Evolutionary conservation across 2,797 vertebrate species (phyloP).

Genomic region (Salmo trutta): DNA sequence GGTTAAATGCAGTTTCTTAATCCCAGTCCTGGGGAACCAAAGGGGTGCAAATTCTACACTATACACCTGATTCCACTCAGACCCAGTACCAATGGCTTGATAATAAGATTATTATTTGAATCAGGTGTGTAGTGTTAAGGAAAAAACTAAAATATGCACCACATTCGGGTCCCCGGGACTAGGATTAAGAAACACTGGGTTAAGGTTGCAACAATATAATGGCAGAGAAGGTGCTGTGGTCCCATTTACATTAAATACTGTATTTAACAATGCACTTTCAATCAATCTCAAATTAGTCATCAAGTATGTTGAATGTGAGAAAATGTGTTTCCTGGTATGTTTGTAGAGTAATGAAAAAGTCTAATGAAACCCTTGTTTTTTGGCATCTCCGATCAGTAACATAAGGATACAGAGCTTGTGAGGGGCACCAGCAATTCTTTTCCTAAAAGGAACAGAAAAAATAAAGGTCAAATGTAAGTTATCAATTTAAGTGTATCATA

Average conservation of each 20-base stretch:
- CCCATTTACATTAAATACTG: neutral
- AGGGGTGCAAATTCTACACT: no score
- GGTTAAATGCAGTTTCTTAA: no score
- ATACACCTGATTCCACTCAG: no score
- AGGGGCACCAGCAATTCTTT: constrained; percentile 92
- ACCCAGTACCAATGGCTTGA: no score
- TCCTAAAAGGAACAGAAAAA: constrained; percentile 70
- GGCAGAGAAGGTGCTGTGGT: neutral
- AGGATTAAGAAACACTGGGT: no score
- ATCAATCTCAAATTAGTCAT: neutral
- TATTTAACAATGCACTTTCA: neutral
- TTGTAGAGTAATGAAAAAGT: neutral
- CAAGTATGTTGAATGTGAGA: neutral
- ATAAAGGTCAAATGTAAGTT: neutral
- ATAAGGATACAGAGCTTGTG: constrained; percentile 95
- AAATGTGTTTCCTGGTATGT: neutral
- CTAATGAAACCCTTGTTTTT: no score
- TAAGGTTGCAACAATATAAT: neutral
- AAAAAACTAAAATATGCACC: no score
- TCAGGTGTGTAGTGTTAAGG: no score
- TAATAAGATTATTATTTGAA: no score
- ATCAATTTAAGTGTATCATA: neutral
- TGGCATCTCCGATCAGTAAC: neutral
- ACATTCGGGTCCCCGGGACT: no score
- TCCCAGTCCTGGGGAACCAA: no score